A percentile compares a stretch with the other conserved stretches of the same genome.
These are phyloP conservation scores for Teleogryllus oceanicus DNA, from an alignment of 2,888 invertebrate species.

Conservation along the genomic window DNA sequence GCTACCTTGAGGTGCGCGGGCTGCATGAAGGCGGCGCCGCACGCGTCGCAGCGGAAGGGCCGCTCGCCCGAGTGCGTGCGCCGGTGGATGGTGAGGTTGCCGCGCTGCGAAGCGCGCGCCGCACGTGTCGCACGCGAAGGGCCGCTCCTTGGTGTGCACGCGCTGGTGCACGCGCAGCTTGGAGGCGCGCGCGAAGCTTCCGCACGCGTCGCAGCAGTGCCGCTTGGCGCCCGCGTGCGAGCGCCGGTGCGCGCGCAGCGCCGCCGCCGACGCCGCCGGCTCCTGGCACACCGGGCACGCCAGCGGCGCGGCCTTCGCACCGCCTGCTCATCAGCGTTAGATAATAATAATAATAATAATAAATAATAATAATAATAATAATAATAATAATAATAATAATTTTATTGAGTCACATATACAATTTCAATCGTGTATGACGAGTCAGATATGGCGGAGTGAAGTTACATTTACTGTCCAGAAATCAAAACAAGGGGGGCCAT, in stretches of 20 bases:
- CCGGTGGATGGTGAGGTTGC: background rate
- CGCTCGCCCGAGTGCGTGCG: slow-evolving; percentile 8
- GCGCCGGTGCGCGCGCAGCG: background rate
- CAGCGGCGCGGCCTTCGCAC: too few relatives aligned
- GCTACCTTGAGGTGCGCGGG: background rate
- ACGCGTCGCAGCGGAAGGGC: background rate
- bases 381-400: too few relatives aligned
- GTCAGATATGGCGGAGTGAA: too few relatives aligned
- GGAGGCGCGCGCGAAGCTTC: background rate
- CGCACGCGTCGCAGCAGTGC: slow-evolving; percentile 5
- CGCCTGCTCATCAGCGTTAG: too few relatives aligned
- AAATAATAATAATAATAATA: too few relatives aligned
- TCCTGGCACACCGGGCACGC: background rate
- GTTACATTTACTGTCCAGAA: too few relatives aligned
- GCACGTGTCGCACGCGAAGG: background rate
- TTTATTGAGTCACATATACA: too few relatives aligned
- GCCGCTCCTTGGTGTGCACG: background rate
- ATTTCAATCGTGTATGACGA: too few relatives aligned
- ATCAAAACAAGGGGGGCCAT: too few relatives aligned
- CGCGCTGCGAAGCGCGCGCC: background rate
- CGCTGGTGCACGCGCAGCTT: background rate
- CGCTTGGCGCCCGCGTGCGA: background rate
- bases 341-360: too few relatives aligned
- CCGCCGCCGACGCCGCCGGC: background rate
- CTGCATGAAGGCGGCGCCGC: slow-evolving; percentile 18